Evolutionary conservation across 2,797 vertebrate genomes (phyloP).

Genomic region (Peromyscus attwateri): DNA sequence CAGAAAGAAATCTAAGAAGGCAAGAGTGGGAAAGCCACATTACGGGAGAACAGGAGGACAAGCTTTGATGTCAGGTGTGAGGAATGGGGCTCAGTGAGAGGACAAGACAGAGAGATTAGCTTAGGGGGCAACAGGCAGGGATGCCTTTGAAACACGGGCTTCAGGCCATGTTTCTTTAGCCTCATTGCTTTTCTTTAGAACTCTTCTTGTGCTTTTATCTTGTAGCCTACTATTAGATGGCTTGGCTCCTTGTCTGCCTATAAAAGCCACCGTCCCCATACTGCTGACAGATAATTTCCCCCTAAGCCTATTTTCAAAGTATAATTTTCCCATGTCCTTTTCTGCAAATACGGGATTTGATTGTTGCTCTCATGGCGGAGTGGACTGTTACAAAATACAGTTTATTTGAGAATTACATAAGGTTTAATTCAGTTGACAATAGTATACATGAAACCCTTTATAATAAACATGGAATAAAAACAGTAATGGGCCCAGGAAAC

Average conservation of each 20-base stretch:
- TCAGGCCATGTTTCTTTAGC: neutral
- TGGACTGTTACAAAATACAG: neutral
- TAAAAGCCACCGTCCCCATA: neutral
- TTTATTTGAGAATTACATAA: neutral
- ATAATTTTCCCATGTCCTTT: neutral
- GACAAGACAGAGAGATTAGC: neutral
- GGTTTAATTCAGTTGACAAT: neutral
- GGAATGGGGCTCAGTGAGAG: neutral
- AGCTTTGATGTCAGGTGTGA: neutral
- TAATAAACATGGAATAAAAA: neutral
- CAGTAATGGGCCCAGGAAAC: neutral
- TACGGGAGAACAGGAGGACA: neutral
- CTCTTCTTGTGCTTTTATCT: neutral
- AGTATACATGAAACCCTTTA: neutral
- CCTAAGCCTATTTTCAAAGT: neutral
- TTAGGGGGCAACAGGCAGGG: neutral
- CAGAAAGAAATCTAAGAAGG: neutral
- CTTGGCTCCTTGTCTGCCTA: neutral
- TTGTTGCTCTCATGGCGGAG: neutral
- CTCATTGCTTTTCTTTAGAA: neutral
- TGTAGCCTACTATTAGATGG: neutral
- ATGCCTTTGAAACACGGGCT: neutral
- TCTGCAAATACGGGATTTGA: neutral
- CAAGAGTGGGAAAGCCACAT: neutral
- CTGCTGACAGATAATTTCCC: neutral